A percentile compares a stretch with the other conserved stretches of the same genome.
Conservation (phyloP, 2,888 invertebrate genomes). For the Drosophila mettleri region DNA sequence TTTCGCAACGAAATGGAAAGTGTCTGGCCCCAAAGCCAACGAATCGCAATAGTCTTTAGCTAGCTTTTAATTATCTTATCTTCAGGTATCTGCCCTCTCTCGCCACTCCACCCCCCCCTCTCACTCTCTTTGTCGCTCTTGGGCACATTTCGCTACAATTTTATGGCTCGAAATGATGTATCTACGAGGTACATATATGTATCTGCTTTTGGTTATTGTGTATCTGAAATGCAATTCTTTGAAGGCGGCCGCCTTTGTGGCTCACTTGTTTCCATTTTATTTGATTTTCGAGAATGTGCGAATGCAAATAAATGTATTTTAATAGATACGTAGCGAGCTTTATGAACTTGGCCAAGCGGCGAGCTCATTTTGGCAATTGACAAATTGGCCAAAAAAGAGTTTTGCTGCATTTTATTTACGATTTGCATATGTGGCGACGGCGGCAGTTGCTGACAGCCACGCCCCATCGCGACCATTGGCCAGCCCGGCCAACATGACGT, state of each 20-base stretch:
- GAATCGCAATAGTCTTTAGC: slow-evolving; percentile 3
- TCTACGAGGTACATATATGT: slow-evolving; percentile 5
- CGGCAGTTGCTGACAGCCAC: slow-evolving; percentile 64
- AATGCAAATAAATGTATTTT: slow-evolving; percentile 33
- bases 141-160: slow-evolving; percentile 5
- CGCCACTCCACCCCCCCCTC: slow-evolving; percentile 18
- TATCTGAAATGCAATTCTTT: slow-evolving; percentile 65
- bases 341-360: not conserved
- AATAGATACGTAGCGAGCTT: slow-evolving; percentile 14
- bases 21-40: slow-evolving; percentile 43
- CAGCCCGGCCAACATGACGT: slow-evolving; percentile 45
- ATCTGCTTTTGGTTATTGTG: slow-evolving; percentile 22
- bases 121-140: not conserved
- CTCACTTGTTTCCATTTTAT: slow-evolving; percentile 6
- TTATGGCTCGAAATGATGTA: slow-evolving; percentile 15
- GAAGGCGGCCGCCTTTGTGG: slow-evolving; percentile 66
- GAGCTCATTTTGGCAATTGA: slow-evolving; percentile 28
- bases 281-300: slow-evolving; percentile 2
- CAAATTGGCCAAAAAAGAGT: slow-evolving; percentile 51
- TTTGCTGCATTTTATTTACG: slow-evolving; percentile 60
- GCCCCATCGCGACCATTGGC: slow-evolving; percentile 23
- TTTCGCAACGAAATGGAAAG: slow-evolving; percentile 74
- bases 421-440: slow-evolving; percentile 71
- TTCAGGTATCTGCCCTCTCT: slow-evolving; percentile 13
- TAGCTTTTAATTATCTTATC: slow-evolving; percentile 67